These are phyloP conservation scores for Corythoichthys intestinalis DNA, from an alignment of 2,113 vertebrate genomes.

Conservation along the genomic window DNA sequence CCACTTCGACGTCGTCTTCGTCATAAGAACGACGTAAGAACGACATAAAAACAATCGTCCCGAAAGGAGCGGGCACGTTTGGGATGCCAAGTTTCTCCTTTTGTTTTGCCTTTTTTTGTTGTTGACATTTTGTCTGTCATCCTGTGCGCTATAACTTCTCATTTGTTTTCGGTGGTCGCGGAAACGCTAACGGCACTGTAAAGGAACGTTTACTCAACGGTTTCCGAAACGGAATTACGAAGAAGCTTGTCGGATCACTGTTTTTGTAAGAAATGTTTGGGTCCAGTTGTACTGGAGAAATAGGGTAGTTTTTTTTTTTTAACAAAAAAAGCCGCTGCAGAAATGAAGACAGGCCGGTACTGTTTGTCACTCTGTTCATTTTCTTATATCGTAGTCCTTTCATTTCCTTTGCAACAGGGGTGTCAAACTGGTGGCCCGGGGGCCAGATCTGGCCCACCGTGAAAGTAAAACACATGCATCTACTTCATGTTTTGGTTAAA, in stretches of 20 bases:
- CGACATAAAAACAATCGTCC: conserved; percentile 8
- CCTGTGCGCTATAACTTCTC: conserved; percentile 38
- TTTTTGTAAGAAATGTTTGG: conserved; percentile 43
- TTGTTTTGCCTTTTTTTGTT: conserved; percentile 57
- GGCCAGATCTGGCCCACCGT: too few relatives aligned
- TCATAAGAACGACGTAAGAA: conserved; percentile 53
- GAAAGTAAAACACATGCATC: too few relatives aligned
- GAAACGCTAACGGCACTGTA: conserved; percentile 57
- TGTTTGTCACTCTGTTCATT: conserved; percentile 54
- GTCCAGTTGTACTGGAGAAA: conserved; percentile 59
- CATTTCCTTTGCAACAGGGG: conserved; percentile 32
- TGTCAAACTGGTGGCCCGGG: too few relatives aligned
- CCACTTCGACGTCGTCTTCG: conserved; percentile 79
- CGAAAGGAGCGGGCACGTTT: conserved; percentile 8
- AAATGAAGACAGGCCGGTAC: conserved; percentile 78
- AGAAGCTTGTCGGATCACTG: conserved; percentile 57
- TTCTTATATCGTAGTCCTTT: conserved; percentile 31
- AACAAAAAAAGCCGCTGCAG: conserved; percentile 36
- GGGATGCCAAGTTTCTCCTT: conserved; percentile 29
- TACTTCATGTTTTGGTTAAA: too few relatives aligned
- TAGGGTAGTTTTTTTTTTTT: conserved; percentile 34
- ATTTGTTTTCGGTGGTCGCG: conserved; percentile 26
- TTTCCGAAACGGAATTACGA: conserved; percentile 21
- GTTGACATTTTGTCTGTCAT: conserved; percentile 50
- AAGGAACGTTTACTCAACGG: conserved; percentile 60